Evolutionary conservation across 1,140 invertebrate species (phyloP), one percentile per base, ranked within the genome.

Genomic region (Ericerus pela): DNA sequence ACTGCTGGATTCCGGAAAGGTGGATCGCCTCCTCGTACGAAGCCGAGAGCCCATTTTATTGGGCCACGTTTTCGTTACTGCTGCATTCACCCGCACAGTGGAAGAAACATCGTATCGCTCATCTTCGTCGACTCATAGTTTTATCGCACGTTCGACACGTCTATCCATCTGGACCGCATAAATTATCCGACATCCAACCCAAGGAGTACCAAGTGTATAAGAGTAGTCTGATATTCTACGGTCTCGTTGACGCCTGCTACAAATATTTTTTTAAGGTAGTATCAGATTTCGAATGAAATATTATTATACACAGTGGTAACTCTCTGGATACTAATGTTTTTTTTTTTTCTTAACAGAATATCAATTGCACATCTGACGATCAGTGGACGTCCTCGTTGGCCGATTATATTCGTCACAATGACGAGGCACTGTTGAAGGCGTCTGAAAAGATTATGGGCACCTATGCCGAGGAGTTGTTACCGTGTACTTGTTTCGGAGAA

Each of bases 381-480:
- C 82, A 87, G 59, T 97, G 93, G 93, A 80, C 89, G 4, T 76
- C 80, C 4, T 79, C 81, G 58, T 72, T 97, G 56, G 93, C 92
- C 26, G 89, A 94, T 66, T 95, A 88, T 66, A 90, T 97, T 63
- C 79, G 94, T 4, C 82, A 90, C 65, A 95, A 93, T 72, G 95
- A 97, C 73, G 88, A 91, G 69, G 73, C 77, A 11, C 75, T 96
- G 66, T 72, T 92, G 11, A 94, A 96, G 69, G 79, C 80, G 28
- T 89, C 88, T 16, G 89, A 94, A 67, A 78, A 78, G 56, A 76
- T 92, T 37, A 76, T 97, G 43, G 73, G 77, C 12, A 75, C 77
- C 2, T 89, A 94, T 63, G 84, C 88, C 60, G 85, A 93, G 61
- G 90, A 96, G 69, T 75, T 94, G 60, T 72, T 96, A 61, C 85